Conservation (phyloP, 2,797 vertebrate genomes). For the Cyprinella venusta region DNA sequence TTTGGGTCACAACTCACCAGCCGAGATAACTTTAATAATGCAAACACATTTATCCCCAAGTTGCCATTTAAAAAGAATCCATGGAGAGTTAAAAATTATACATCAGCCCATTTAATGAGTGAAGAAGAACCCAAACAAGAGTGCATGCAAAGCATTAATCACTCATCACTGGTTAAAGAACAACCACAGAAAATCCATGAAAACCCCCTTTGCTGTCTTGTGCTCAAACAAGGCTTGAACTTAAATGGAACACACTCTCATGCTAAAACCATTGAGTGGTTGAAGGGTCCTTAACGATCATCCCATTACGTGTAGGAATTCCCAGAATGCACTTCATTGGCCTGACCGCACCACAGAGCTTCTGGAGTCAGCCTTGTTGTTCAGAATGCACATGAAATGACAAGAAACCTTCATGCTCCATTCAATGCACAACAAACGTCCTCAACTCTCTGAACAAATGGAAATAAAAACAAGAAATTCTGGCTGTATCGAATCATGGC, state of each 20-base stretch:
- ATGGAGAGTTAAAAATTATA: neutral
- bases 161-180: conserved; percentile 15
- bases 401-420: neutral
- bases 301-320: conserved; percentile 52
- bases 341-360: conserved; percentile 8
- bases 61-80: neutral
- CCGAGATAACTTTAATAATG: neutral
- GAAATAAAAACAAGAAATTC: neutral
- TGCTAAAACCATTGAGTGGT: conserved; percentile 11
- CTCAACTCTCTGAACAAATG: neutral
- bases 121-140: neutral
- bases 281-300: conserved; percentile 17
- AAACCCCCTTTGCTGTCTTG: neutral
- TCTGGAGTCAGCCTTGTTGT: neutral
- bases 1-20: neutral
- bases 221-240: neutral
- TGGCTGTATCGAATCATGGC: neutral
- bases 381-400: neutral
- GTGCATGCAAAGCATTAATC: neutral
- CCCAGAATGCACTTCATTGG: conserved; percentile 56
- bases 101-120: conserved; percentile 19
- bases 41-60: neutral
- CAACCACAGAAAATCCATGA: conserved; percentile 23
- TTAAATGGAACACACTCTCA: neutral
- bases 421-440: neutral